Conservation (phyloP, 1,140 invertebrate species). For the Lanistes nyassanus region DNA sequence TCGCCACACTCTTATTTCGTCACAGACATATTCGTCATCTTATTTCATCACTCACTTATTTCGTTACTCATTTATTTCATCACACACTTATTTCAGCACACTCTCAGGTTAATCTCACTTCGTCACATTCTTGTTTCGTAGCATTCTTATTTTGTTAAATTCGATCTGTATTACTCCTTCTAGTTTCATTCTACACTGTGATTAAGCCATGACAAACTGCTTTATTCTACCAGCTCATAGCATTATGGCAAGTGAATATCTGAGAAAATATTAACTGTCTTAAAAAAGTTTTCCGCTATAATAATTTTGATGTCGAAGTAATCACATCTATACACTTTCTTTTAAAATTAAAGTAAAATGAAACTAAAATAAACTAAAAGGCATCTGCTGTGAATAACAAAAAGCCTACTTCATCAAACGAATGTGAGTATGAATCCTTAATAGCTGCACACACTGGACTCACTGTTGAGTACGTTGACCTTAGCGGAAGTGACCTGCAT, state of each 20-base stretch:
- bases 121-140: too few species aligned
- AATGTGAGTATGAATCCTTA: not conserved
- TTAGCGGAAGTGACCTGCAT: slow-evolving; percentile 49
- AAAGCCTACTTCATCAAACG: not conserved
- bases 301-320: too few species aligned
- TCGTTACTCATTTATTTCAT: not conserved
- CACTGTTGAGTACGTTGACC: slow-evolving; percentile 53
- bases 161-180: not conserved
- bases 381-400: not conserved
- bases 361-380: not conserved
- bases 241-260: too few species aligned
- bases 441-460: slow-evolving; percentile 24
- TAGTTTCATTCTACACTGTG: too few species aligned
- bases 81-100: too few species aligned
- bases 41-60: not conserved
- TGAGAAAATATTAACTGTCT: too few species aligned
- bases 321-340: not conserved
- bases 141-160: not conserved
- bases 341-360: not conserved
- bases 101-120: too few species aligned
- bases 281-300: too few species aligned
- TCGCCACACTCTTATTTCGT: not conserved
- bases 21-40: not conserved
- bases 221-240: too few species aligned
- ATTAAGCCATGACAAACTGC: too few species aligned